Evolutionary conservation across 1,140 invertebrate species (phyloP).

Genomic region (Artemia franciscana): DNA sequence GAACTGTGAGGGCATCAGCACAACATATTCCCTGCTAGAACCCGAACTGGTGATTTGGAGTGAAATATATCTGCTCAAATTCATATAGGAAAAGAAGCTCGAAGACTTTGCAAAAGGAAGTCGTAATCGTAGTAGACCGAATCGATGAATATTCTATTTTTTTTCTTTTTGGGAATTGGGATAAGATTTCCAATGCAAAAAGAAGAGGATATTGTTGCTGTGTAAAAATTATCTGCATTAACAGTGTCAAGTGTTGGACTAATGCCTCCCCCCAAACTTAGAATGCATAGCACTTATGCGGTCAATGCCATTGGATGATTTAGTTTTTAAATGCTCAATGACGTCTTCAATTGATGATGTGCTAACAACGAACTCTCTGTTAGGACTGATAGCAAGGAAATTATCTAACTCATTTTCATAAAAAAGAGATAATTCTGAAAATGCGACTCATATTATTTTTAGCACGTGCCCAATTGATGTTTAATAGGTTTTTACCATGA

Average conservation of each 20-base stretch:
- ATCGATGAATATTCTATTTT: neutral
- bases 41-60: too few relatives aligned
- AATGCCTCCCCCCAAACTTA: neutral
- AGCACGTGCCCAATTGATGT: neutral
- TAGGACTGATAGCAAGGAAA: neutral
- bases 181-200: neutral
- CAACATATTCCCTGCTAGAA: too few relatives aligned
- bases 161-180: neutral
- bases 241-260: neutral
- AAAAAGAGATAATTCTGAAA: neutral
- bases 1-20: too few relatives aligned
- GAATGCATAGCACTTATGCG: neutral
- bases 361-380: neutral
- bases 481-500: neutral
- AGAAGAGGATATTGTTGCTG: neutral
- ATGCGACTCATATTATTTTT: neutral
- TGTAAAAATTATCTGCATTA: neutral
- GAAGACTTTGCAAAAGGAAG: neutral
- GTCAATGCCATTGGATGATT: neutral
- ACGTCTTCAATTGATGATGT: neutral
- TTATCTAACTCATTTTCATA: neutral
- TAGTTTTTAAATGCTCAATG: neutral
- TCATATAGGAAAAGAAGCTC: neutral
- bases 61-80: too few relatives aligned
- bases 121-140: neutral